Evolutionary conservation across 2,113 vertebrate genomes (phyloP).

Genomic region (Tonatia bakeri): DNA sequence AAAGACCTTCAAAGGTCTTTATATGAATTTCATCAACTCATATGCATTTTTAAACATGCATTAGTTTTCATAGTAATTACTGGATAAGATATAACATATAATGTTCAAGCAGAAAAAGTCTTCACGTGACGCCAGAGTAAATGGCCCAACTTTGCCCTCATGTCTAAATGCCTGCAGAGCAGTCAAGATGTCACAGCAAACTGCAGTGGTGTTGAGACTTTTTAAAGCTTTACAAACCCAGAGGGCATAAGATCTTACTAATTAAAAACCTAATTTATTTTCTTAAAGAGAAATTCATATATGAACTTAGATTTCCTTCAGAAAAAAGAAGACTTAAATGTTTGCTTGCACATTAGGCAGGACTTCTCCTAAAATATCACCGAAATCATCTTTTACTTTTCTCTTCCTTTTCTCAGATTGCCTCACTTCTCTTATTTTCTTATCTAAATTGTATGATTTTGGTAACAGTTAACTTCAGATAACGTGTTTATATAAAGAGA

Average conservation of each 20-base stretch:
- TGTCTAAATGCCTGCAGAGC: not conserved
- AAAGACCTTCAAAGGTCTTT: not conserved
- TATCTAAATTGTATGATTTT: not conserved
- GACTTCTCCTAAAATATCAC: not conserved
- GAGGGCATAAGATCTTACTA: not conserved
- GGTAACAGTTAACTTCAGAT: not conserved
- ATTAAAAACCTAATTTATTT: not conserved
- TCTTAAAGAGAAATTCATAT: not conserved
- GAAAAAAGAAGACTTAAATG: not conserved
- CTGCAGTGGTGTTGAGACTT: not conserved
- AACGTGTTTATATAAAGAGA: not conserved
- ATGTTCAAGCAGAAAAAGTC: not conserved
- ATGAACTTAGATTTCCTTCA: not conserved
- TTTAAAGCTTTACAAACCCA: not conserved
- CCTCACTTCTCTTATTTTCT: not conserved
- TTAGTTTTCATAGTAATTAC: not conserved
- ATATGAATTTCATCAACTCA: not conserved
- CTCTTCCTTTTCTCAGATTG: not conserved
- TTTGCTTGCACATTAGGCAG: not conserved
- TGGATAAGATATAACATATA: not conserved
- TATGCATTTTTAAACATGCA: not conserved
- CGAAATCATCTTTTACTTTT: not conserved
- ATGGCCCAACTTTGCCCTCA: not conserved
- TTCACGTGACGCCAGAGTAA: not conserved
- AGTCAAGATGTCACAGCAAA: not conserved